phyloP scores from a whole-genome alignment of 2,888 invertebrate genomes.

The Agrotis exclamationis region DNA sequence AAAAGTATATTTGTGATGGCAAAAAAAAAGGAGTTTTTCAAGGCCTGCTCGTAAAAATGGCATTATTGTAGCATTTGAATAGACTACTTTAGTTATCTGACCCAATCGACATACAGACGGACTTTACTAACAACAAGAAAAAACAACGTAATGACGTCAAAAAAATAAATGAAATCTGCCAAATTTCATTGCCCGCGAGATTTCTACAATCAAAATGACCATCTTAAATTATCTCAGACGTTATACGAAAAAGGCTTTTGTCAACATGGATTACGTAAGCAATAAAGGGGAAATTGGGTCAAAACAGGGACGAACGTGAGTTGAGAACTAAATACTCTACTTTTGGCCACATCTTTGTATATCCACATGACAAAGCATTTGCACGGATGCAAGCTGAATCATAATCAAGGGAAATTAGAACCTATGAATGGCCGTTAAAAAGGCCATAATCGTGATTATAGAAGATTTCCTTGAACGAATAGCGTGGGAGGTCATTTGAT shows the following conservation, averaged over 20 bases:
- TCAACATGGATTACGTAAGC: slow-evolving; percentile 67
- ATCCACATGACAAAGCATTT: slow-evolving; percentile 55
- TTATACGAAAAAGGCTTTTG: slow-evolving; percentile 58
- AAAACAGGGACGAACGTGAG: slow-evolving; percentile 63
- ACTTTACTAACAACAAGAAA: background rate
- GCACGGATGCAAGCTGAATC: slow-evolving; percentile 58
- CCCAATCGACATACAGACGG: background rate
- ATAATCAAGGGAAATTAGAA: slow-evolving; percentile 50
- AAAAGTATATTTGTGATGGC: no score
- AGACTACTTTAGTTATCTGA: background rate
- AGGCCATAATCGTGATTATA: background rate
- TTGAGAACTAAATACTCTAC: slow-evolving; percentile 57
- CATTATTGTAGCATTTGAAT: background rate
- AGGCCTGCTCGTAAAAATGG: background rate
- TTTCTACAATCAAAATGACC: slow-evolving; percentile 37
- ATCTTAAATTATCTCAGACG: slow-evolving; percentile 58
- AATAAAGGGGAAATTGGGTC: slow-evolving; percentile 72
- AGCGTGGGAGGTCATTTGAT: slow-evolving; percentile 10
- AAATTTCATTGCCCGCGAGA: slow-evolving; percentile 23
- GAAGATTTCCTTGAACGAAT: slow-evolving; percentile 3
- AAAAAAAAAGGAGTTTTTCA: no score
- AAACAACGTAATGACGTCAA: background rate
- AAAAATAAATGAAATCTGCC: background rate
- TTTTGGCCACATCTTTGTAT: slow-evolving; percentile 63
- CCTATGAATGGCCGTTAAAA: slow-evolving; percentile 24